Evolutionary conservation across 2,797 vertebrate genomes (phyloP).

Genomic region (Anguilla anguilla): DNA sequence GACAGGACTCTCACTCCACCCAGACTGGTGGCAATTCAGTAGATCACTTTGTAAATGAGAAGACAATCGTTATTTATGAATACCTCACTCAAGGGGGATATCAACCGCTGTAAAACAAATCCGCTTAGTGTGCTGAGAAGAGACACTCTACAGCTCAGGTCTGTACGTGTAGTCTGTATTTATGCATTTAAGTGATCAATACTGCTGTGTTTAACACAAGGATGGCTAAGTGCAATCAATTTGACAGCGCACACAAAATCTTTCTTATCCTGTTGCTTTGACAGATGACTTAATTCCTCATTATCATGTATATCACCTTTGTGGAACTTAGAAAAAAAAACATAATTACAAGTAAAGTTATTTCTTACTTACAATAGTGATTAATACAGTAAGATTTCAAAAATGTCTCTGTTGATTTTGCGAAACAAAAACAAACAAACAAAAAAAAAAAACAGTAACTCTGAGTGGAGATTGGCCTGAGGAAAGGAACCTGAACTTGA

Average conservation of each 20-base stretch:
- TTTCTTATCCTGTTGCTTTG: not conserved
- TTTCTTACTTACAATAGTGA: not conserved
- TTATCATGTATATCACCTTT: not conserved
- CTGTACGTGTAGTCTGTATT: not conserved
- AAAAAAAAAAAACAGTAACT: not conserved
- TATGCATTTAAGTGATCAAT: slow-evolving; percentile 13
- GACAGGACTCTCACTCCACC: not conserved
- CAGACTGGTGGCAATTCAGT: not conserved
- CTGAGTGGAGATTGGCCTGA: not conserved
- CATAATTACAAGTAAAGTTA: not conserved
- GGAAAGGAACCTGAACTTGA: not conserved
- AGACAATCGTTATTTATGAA: not conserved
- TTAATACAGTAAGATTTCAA: not conserved
- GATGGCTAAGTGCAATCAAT: not conserved
- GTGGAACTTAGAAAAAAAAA: not conserved
- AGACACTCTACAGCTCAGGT: not conserved
- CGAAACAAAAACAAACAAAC: not conserved
- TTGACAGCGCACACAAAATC: not conserved
- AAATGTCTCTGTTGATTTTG: not conserved
- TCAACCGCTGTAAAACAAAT: not conserved
- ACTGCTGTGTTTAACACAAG: not conserved
- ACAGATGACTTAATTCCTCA: not conserved
- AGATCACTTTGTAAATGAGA: not conserved
- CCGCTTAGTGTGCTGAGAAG: not conserved
- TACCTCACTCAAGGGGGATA: not conserved